Evolutionary conservation across 2,797 vertebrate genomes (phyloP).

Genomic region (Fringilla coelebs): DNA sequence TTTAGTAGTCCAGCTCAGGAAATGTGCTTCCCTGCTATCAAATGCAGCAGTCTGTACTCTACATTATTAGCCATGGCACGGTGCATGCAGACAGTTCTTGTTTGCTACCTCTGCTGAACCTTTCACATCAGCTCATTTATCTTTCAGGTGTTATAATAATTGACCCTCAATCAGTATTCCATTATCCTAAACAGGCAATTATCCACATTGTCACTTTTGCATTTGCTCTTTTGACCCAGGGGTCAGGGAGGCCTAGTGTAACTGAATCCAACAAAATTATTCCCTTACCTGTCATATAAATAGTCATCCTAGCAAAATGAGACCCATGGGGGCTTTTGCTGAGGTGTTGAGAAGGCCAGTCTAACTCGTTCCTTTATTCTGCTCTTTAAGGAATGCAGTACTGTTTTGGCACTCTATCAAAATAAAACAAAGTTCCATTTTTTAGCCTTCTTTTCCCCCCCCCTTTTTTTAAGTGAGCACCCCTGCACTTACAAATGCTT

Average conservation of each 20-base stretch:
- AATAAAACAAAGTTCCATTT: conserved; percentile 83
- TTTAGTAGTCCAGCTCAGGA: conserved; percentile 63
- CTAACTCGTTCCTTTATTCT: conserved; percentile 85
- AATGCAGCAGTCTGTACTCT: conserved; percentile 9
- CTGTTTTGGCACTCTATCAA: conserved; percentile 80
- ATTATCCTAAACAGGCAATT: conserved; percentile 94
- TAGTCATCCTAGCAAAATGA: conserved; percentile 87
- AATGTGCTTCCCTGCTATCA: conserved; percentile 56
- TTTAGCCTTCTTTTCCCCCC: conserved; percentile 34
- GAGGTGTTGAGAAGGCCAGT: conserved; percentile 83
- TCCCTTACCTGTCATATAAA: conserved; percentile 87
- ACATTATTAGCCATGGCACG: conserved; percentile 44
- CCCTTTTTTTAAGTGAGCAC: conserved; percentile 66
- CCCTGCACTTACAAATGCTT: conserved; percentile 79
- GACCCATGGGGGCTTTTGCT: conserved; percentile 85
- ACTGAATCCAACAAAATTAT: conserved; percentile 85
- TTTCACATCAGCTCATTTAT: conserved; percentile 78
- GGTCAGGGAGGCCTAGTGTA: conserved; percentile 87
- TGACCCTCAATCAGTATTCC: conserved; percentile 91
- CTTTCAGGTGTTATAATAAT: conserved; percentile 86
- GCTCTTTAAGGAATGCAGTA: conserved; percentile 80
- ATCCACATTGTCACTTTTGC: conserved; percentile 97
- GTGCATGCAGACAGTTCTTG: conserved; percentile 61
- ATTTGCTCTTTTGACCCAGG: conserved; percentile 86
- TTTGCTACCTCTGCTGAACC: conserved; percentile 73